Evolutionary conservation across 2,888 invertebrate species (phyloP).

Genomic region (Leptarthrus brevirostris): DNA sequence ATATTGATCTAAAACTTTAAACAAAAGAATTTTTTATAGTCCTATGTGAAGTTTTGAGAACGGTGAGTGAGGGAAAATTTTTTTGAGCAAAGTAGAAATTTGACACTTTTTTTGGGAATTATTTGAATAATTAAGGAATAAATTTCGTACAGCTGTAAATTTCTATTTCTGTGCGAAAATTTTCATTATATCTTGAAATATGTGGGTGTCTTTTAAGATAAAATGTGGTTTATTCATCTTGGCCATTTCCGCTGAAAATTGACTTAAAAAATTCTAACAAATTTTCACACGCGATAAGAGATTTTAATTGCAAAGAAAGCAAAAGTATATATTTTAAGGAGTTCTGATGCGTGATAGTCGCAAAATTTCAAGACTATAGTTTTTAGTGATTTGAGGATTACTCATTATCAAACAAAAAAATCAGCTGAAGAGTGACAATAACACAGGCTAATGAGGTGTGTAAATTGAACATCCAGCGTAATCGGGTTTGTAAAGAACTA

Average conservation of each 20-base stretch:
- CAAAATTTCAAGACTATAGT: background rate
- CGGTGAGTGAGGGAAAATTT: slow-evolving; percentile 42
- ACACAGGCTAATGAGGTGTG: slow-evolving; percentile 6
- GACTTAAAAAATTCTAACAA: background rate
- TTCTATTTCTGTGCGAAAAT: background rate
- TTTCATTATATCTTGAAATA: slow-evolving; percentile 17
- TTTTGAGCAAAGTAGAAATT: slow-evolving; percentile 27
- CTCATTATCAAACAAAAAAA: slow-evolving; percentile 41
- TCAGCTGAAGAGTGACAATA: slow-evolving; percentile 40
- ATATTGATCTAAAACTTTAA: slow-evolving; percentile 42
- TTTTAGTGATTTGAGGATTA: slow-evolving; percentile 27
- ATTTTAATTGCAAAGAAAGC: background rate
- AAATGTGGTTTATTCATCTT: slow-evolving; percentile 26
- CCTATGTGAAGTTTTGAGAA: slow-evolving; percentile 41
- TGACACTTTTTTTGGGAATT: slow-evolving; percentile 2
- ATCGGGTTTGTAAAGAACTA: background rate
- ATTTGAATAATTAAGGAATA: slow-evolving; percentile 6
- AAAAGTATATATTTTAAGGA: background rate
- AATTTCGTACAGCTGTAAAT: background rate
- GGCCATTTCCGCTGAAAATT: slow-evolving; percentile 36
- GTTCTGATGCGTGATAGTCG: background rate
- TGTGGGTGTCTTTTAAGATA: slow-evolving; percentile 41
- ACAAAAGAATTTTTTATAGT: slow-evolving; percentile 36
- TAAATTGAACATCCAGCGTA: background rate
- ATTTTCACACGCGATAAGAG: slow-evolving; percentile 6